Base-by-base conservation (phyloP, 2,113 vertebrate species). In the Sialia sialis region DNA sequence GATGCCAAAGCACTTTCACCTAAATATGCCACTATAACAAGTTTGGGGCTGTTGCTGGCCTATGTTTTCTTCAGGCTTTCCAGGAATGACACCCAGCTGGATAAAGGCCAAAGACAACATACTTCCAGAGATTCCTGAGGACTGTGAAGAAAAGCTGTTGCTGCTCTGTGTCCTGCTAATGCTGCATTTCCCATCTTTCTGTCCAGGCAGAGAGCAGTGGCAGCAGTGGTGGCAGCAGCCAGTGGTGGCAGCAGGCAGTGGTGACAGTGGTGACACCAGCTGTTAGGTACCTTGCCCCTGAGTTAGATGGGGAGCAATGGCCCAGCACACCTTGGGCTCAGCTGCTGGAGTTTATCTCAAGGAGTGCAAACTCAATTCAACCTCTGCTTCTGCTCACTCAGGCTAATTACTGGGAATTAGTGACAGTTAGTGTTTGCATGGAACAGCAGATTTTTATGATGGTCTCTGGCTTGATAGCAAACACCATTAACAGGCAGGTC, bases 1-100 rank as follows among this genome's bases (percentile, higher is more conserved):
- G 58, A 94, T 93, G 82, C 90, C 90, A 97, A 96, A 96, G 74
- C 49, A 85, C 51, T 94, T 97, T 96, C 94, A 89, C 75, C 30
- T 87, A 88, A 95, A 90, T 86, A 83, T 62, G 43, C 64, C 91
- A 75, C 76, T 86, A 15, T 74, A 95, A 85, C 49, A 90, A 81
- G 19, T 94, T 84, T 95, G 85, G 51, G 86, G 79, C 34, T 39
- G 36, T 88, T 26, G 32, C 80, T 95, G 79, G 66, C 43, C 75
- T 88, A 83, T 91, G 63, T 54, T 93, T 90, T 93, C 89, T 87
- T 46, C 64, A 88, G 44, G 66, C 68, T 97, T 96, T 96, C 91
- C 59, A 96, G 96, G 94, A 95, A 93, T 46, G 43, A 48, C 90
- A 87, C 29, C 77, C 77, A 95, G 32, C 67, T 96, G 94, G 27